phyloP scores from a whole-genome alignment of 2,888 invertebrate genomes.

The Tetanocera ferruginea region DNA sequence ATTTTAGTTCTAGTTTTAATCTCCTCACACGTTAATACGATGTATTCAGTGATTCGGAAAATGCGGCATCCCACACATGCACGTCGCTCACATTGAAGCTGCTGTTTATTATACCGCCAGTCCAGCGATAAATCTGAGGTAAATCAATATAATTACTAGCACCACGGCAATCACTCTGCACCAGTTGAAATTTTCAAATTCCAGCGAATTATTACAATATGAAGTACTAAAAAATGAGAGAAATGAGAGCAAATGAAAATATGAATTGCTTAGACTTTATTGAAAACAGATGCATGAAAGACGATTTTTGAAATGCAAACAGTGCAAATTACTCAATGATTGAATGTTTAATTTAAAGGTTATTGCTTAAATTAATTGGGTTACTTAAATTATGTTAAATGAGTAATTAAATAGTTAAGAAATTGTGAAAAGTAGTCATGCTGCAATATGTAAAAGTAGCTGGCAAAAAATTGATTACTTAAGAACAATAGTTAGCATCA shows the following conservation, averaged over 20 bases:
- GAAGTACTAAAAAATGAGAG: not conserved
- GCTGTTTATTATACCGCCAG: not conserved
- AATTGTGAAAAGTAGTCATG: too few relatives aligned
- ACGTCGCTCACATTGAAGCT: slow-evolving; percentile 3
- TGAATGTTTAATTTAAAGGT: too few relatives aligned
- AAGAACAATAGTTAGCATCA: too few relatives aligned
- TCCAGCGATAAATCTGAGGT: not conserved
- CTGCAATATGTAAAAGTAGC: not conserved
- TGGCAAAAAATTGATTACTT: not conserved
- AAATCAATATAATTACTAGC: not conserved
- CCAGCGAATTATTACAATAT: not conserved
- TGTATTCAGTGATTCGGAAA: not conserved
- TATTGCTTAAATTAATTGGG: too few relatives aligned
- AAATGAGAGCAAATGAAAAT: not conserved
- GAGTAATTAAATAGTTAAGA: too few relatives aligned
- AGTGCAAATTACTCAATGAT: too few relatives aligned
- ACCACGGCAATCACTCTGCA: not conserved
- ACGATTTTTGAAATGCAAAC: too few relatives aligned
- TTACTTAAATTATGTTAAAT: too few relatives aligned
- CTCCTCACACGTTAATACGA: not conserved
- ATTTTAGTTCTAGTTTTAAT: too few relatives aligned
- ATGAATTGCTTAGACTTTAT: too few relatives aligned
- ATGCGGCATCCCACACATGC: not conserved
- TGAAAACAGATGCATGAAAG: too few relatives aligned
- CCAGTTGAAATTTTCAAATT: not conserved